Conservation (phyloP, 2,113 vertebrate species). For the Ursus arctos region DNA sequence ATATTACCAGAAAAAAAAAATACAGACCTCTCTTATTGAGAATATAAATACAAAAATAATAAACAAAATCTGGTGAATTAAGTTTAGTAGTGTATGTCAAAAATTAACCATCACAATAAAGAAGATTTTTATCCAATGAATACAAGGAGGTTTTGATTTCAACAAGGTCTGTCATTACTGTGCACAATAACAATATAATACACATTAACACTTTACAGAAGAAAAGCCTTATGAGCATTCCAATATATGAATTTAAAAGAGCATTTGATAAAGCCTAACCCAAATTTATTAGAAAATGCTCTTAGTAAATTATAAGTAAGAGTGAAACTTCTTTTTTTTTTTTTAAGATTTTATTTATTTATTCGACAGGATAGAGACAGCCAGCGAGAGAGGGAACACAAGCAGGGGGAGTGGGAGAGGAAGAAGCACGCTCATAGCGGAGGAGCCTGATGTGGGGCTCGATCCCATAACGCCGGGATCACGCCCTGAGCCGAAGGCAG, state of each 20-base stretch:
- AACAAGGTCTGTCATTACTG: neutral
- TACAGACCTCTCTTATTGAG: neutral
- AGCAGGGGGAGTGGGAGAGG: no score
- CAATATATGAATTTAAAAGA: neutral
- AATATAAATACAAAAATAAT: conserved; percentile 6
- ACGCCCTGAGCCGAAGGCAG: no score
- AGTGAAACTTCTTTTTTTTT: no score
- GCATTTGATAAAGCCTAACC: neutral
- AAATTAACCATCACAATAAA: neutral
- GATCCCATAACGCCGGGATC: no score
- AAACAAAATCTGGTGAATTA: neutral
- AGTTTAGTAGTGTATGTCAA: neutral
- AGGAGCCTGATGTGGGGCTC: no score
- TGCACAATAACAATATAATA: neutral
- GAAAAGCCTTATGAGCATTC: neutral
- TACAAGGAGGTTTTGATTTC: neutral
- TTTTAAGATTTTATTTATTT: no score
- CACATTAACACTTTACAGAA: neutral
- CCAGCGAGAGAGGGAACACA: no score
- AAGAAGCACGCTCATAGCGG: no score
- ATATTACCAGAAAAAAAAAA: conserved; percentile 24
- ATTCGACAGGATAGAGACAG: no score
- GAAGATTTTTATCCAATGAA: neutral
- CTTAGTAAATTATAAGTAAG: neutral
- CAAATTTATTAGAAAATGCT: neutral